Evolutionary conservation across 2,113 vertebrate genomes (phyloP).

Genomic region (Psophia crepitans): DNA sequence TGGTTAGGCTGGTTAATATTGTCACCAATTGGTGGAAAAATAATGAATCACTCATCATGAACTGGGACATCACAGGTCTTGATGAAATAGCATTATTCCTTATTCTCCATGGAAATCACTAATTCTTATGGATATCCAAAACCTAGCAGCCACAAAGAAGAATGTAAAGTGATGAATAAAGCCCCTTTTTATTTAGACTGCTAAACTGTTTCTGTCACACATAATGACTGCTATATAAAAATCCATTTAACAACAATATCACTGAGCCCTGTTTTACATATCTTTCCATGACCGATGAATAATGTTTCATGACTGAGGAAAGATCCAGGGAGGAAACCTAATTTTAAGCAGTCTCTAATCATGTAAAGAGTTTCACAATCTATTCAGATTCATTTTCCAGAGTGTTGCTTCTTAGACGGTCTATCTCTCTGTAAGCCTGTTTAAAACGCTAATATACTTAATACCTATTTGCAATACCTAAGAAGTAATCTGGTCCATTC

Average conservation of each 20-base stretch:
- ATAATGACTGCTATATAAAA: neutral
- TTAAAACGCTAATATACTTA: constrained; percentile 76
- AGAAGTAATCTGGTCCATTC: constrained; percentile 72
- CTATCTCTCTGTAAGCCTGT: constrained; percentile 60
- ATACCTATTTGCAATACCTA: constrained; percentile 75
- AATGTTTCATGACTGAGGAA: neutral
- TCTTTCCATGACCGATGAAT: neutral
- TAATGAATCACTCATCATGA: neutral
- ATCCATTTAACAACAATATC: neutral
- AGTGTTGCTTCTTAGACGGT: constrained; percentile 57
- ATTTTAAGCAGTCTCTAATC: constrained; percentile 26
- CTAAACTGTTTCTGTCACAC: neutral
- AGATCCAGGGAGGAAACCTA: neutral
- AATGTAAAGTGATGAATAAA: neutral
- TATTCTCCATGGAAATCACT: neutral
- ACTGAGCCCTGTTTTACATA: neutral
- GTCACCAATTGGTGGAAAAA: neutral
- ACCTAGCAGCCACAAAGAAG: neutral
- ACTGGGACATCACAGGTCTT: neutral
- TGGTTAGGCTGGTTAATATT: neutral
- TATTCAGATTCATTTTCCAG: constrained; percentile 39
- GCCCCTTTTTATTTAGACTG: neutral
- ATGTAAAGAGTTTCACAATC: constrained; percentile 25
- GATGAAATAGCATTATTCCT: neutral
- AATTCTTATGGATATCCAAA: neutral